These are phyloP conservation scores for Leptura quadrifasciata DNA, from an alignment of 2,888 invertebrate genomes.

Conservation along the genomic window DNA sequence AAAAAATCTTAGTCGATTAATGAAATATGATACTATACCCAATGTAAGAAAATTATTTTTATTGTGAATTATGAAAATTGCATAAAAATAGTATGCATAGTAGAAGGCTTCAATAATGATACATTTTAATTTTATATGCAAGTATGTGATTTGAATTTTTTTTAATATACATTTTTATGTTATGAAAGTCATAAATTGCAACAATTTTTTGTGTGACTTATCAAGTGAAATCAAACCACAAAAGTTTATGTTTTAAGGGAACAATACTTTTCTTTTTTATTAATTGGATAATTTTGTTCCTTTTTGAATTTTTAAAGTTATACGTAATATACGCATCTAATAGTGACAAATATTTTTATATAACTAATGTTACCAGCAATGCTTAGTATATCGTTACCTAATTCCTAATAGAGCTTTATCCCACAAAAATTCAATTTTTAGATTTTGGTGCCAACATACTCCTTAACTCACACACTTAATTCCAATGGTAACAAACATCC, in stretches of 20 bases:
- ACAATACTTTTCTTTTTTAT: background rate
- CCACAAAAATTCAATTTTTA: no score
- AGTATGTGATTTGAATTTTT: slow-evolving; percentile 43
- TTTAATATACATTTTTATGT: slow-evolving; percentile 39
- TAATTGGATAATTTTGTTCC: background rate
- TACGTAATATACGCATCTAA: no score
- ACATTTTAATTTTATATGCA: background rate
- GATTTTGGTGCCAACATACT: no score
- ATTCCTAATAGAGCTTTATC: no score
- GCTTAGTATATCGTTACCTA: no score
- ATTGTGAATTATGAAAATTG: background rate
- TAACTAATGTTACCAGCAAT: no score
- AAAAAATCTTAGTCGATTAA: no score
- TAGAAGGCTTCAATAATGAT: background rate
- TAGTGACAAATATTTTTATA: no score
- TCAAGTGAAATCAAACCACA: background rate
- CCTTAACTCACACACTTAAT: no score
- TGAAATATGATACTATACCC: no score
- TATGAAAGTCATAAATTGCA: slow-evolving; percentile 50
- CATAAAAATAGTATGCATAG: background rate
- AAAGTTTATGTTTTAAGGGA: background rate
- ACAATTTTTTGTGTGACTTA: slow-evolving; percentile 30
- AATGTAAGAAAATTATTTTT: background rate
- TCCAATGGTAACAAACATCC: no score
- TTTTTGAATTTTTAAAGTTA: no score